These are phyloP conservation scores for Tricholaema leucomelas DNA, from an alignment of 2,113 vertebrate species.

Conservation along the genomic window DNA sequence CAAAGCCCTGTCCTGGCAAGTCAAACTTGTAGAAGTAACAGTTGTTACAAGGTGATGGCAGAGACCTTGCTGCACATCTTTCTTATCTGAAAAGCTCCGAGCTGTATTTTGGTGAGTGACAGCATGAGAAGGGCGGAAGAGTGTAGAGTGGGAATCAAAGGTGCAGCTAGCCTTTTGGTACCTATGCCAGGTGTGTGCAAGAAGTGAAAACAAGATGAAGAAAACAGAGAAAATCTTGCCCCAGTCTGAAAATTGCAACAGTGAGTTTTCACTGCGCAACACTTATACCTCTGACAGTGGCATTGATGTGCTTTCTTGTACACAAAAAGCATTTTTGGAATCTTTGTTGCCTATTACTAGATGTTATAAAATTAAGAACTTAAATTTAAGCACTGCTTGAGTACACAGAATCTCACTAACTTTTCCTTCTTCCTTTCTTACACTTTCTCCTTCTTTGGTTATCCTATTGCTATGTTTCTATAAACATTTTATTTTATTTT, in stretches of 20 bases:
- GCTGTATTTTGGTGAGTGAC: slow-evolving; percentile 10
- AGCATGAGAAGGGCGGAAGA: background rate
- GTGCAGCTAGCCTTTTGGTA: background rate
- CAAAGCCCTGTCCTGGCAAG: background rate
- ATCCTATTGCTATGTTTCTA: background rate
- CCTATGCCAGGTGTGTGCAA: background rate
- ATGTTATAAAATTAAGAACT: background rate
- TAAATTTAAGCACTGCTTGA: background rate
- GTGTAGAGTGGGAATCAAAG: background rate
- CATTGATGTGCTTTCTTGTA: background rate
- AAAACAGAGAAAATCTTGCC: background rate
- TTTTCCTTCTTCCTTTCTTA: background rate
- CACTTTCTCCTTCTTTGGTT: background rate
- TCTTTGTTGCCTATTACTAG: background rate
- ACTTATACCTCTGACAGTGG: background rate
- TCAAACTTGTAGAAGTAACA: slow-evolving; percentile 25
- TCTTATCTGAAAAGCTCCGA: slow-evolving; percentile 15
- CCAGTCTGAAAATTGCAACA: background rate
- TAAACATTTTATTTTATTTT: background rate
- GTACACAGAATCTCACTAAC: background rate
- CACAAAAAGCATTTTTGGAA: background rate
- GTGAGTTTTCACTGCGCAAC: background rate
- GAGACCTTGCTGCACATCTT: background rate
- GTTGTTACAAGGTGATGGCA: slow-evolving; percentile 20
- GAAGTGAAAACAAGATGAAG: background rate